Conservation (phyloP, 2,797 vertebrate genomes). For the Hydrocynus forskahlii region DNA sequence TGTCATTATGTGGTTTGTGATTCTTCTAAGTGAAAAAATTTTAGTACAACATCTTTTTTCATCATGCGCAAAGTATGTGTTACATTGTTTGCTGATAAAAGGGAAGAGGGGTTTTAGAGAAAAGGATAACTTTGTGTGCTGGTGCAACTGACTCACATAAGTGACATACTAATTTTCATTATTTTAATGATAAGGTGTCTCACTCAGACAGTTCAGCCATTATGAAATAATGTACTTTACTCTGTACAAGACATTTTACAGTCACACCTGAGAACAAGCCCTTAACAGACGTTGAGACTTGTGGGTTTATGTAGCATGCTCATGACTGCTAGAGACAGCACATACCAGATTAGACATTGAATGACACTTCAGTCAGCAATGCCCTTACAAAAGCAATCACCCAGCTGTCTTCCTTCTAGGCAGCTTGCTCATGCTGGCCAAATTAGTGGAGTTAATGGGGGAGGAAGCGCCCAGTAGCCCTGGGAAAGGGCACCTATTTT, state of each 20-base stretch:
- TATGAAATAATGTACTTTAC: background rate
- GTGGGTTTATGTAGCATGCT: background rate
- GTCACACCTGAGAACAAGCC: background rate
- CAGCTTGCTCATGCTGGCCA: conserved; percentile 56
- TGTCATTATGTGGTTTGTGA: too few species aligned
- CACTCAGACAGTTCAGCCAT: background rate
- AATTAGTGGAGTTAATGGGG: conserved; percentile 72
- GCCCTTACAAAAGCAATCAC: background rate
- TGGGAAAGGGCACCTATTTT: conserved; percentile 70
- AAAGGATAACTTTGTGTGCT: too few species aligned
- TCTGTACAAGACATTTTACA: background rate
- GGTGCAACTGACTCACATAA: background rate
- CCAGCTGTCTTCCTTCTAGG: background rate
- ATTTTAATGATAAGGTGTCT: background rate
- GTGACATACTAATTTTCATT: background rate
- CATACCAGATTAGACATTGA: background rate
- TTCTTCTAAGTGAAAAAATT: too few species aligned
- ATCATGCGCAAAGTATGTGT: too few species aligned
- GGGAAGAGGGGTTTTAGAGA: too few species aligned
- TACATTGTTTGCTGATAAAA: too few species aligned
- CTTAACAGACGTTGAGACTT: background rate
- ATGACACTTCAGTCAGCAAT: background rate
- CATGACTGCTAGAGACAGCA: background rate
- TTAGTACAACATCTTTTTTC: too few species aligned
- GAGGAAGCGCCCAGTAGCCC: conserved; percentile 64